A percentile compares a stretch with the other conserved stretches of the same genome.
Evolutionary conservation across 2,113 vertebrate genomes (phyloP).

Genomic region (Buteo buteo): DNA sequence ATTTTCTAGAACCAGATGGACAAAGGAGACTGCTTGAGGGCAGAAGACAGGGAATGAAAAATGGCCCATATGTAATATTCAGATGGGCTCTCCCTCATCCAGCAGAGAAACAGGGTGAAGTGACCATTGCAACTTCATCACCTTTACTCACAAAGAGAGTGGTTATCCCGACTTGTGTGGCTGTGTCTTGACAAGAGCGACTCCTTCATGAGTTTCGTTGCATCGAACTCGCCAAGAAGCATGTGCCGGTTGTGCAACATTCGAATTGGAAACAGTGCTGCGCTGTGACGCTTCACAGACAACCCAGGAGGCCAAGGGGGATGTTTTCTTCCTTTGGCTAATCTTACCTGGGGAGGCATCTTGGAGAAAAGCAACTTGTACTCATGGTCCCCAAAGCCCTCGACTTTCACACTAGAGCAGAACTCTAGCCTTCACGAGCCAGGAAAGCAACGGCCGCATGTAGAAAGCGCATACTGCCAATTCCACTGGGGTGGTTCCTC

Average conservation of each 20-base stretch:
- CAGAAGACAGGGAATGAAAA: neutral
- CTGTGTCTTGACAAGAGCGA: neutral
- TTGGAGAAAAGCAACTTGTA: neutral
- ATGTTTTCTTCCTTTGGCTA: neutral
- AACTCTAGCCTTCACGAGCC: neutral
- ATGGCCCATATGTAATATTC: fast-evolving
- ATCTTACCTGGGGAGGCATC: neutral
- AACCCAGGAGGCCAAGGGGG: fast-evolving
- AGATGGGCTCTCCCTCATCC: neutral
- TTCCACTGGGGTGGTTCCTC: neutral
- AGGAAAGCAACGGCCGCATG: neutral
- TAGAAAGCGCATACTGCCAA: neutral
- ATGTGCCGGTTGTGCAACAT: fast-evolving
- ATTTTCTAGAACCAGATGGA: neutral
- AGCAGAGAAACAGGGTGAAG: neutral
- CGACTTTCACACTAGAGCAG: neutral
- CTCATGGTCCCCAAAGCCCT: neutral
- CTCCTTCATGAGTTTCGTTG: fast-evolving
- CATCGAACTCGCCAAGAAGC: neutral
- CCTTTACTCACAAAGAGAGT: neutral
- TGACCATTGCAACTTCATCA: fast-evolving
- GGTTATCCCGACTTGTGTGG: fast-evolving
- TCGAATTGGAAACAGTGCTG: neutral
- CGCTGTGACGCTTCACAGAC: neutral
- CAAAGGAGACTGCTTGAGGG: neutral